phyloP scores from a whole-genome alignment of 2,888 invertebrate species.

The Meta bourneti region DNA sequence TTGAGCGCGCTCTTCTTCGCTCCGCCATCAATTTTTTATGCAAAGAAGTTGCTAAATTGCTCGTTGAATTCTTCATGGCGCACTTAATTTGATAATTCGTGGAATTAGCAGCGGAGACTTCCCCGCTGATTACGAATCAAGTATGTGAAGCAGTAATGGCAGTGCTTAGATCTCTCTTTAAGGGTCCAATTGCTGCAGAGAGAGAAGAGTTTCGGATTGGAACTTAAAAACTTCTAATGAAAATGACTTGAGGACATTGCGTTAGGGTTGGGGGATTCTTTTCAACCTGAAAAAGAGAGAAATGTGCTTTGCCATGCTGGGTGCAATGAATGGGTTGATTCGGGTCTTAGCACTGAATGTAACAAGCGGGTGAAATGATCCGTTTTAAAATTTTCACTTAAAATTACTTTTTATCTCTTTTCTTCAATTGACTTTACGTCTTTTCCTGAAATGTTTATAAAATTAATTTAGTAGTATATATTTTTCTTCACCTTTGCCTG shows the following conservation, averaged over 20 bases:
- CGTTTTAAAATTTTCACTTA: no score
- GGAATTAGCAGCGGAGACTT: not conserved
- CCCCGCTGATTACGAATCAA: not conserved
- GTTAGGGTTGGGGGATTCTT: not conserved
- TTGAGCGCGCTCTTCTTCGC: not conserved
- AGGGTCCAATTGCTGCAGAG: not conserved
- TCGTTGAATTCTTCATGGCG: not conserved
- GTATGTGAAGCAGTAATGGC: constrained; percentile 7
- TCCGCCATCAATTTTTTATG: not conserved
- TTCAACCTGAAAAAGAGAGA: not conserved
- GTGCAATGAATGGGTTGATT: not conserved
- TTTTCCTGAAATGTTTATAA: no score
- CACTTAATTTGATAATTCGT: not conserved
- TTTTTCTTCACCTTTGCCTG: no score
- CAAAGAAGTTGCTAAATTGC: not conserved
- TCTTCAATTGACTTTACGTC: no score
- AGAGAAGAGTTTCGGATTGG: not conserved
- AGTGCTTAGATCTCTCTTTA: constrained; percentile 1
- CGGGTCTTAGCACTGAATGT: no score
- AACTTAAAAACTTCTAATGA: constrained; percentile 30
- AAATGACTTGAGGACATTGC: not conserved
- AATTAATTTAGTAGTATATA: no score
- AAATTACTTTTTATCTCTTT: no score
- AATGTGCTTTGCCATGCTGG: not conserved
- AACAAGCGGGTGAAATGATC: no score